Evolutionary conservation across 2,113 vertebrate species (phyloP), one percentile per base, ranked within the genome.

Genomic region (Ciconia stormi): DNA sequence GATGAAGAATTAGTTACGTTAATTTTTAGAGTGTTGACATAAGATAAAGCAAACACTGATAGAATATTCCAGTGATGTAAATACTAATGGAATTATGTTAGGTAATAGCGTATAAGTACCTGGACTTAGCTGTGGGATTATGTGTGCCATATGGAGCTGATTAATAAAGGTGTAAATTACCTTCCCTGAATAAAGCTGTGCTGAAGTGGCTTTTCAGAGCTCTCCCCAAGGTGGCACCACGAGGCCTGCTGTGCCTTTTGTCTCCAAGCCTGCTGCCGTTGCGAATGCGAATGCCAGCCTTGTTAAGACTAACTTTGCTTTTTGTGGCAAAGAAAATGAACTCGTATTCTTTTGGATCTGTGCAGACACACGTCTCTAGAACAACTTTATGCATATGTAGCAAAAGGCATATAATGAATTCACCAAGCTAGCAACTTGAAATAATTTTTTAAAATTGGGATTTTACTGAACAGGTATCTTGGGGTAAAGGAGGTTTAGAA

Each of bases 271-370:
- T 3, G 13, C 34, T 38, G 53, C 34, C 7, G 1, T 40, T 87
- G 19, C 0, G 0, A 53, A 27, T 4, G 21, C 36, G n/a, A 52
- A 22, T 0, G 0, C 42, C 53, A 80, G 67, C 50, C 86, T 65
- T 46, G 7, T 8, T 13, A 13, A 77, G 46, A 52, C 29, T 9
- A 38, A 15, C 29, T 77, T 58, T 46, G 53, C 47, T 58, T 81
- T 44, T 58, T 77, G 63, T 42, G 46, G 59, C 40, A 62, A n/a
- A 83, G 29, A 50, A 67, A 67, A 53, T 25, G 13, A 81, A 42
- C 47, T 85, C 7, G 0, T 36, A 4, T 50, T 77, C 50, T 34
- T 40, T 29, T 0, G 9, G 47, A 80, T 72, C 73, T 40, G 34
- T 81, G 58, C 80, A 55, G 27, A 58, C 56, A 20, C 32, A 3